These are phyloP conservation scores for Alethe diademata DNA, from an alignment of 2,113 vertebrate genomes.

Conservation along the genomic window DNA sequence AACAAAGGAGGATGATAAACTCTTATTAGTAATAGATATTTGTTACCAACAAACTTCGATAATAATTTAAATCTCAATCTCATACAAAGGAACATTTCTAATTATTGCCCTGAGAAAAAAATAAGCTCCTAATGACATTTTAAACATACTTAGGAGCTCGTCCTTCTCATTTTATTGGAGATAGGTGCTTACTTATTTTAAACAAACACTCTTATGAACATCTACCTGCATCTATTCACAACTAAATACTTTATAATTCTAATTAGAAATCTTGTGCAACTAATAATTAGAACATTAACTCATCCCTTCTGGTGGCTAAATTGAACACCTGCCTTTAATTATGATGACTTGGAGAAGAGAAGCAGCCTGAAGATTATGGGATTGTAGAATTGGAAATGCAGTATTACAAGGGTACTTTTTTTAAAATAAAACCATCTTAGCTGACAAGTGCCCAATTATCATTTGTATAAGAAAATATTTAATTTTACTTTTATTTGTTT, in stretches of 20 bases:
- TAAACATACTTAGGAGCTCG: not conserved
- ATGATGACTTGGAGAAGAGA: slow-evolving; percentile 16
- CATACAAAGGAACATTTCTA: not conserved
- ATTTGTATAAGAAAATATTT: slow-evolving; percentile 62
- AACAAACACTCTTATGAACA: not conserved
- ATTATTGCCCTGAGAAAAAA: not conserved
- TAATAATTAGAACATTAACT: slow-evolving; percentile 56
- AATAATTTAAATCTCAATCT: not conserved
- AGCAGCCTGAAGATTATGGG: slow-evolving; percentile 19
- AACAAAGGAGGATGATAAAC: not conserved
- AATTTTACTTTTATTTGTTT: slow-evolving; percentile 51
- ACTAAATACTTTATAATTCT: slow-evolving; percentile 11
- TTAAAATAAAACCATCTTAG: slow-evolving; percentile 56
- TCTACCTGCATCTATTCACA: not conserved
- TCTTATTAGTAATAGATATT: not conserved
- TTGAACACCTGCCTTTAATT: slow-evolving; percentile 60
- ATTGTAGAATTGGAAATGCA: not conserved
- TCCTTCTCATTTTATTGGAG: not conserved
- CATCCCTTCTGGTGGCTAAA: slow-evolving; percentile 40
- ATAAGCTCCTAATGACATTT: not conserved
- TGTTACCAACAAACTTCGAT: not conserved
- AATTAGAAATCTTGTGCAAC: slow-evolving; percentile 40
- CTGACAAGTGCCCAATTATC: slow-evolving; percentile 54
- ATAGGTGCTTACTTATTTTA: not conserved
- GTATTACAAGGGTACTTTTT: not conserved